Evolutionary conservation across 2,113 vertebrate genomes (phyloP), one percentile per base, ranked within the genome.

Genomic region (Lynx canadensis): DNA sequence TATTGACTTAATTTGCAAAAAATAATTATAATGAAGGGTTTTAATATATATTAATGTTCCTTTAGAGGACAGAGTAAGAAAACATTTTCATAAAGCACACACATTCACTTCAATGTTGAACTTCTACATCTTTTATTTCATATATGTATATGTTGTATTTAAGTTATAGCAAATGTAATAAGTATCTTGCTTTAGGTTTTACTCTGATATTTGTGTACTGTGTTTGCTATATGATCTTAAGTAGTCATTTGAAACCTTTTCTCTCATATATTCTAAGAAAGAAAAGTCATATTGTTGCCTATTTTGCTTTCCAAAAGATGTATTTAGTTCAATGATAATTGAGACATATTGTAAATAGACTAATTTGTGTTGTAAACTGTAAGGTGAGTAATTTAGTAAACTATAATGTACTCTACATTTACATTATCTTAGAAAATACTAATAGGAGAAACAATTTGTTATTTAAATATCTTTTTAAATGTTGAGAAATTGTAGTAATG

Each of bases 141-240:
- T 66, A 33, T 41, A 5, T 84, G 2, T 97, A 68, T 80, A 29
- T 90, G 11, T 71, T 92, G 15, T 82, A 89, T 87, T 88, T 93
- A 89, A 91, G 25, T 89, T 94, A 63, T 33, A 88, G 36, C 86
- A 52, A 84, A 68, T 71, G 6, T 74, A 93, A 27, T 73, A 65
- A 85, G 1, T 60, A 31, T 71, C 57, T 31, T 89, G 29, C 18
- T 88, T 95, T 74, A 86, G 57, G 5, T 82, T 97, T 97, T 90
- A 52, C 19, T 90, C 21, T 50, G 27, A 5, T 94, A 15, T 90
- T 96, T 95, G 16, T 74, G 1, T 94, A 76, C 60, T 55, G 18
- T 94, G 41, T 94, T 94, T 97, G 71, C 27, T 91, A 16, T 88
- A 68, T 95, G 60, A 79, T 93, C 90, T 94, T 73, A 82, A 95